Base-by-base conservation (phyloP, 2,797 vertebrate species). In the Enteromius mattozi region DNA sequence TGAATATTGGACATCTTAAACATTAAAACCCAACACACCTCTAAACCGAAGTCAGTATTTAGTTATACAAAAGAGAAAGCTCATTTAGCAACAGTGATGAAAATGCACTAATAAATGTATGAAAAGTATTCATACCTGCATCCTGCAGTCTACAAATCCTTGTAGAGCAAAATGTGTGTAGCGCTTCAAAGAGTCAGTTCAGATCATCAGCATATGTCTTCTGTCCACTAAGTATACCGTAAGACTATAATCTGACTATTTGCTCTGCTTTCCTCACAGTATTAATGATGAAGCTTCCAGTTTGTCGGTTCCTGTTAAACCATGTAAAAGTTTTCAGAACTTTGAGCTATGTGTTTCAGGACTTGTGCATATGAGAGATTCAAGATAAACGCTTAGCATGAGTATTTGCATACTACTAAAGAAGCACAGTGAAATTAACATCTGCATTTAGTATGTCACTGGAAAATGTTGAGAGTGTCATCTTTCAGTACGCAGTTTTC, bases 351-450 rank as follows among this genome's bases (percentile, higher is more conserved):
- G 33, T 40, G 51, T 16, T n/a, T 76, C 13, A 56, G 21, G 74
- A 33, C 54, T 33, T 76, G 33, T 68, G 74, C 51, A n/a, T 35
- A 8, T 56, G 13, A 33, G 51, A 56, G 12, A 37, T 9, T 24
- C 19, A 16, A 24, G 49, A 24, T 37, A 37, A 56, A 76, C 0
- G 3, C n/a, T 27, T 27, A 2, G 42, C 2, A 33, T 17, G 12
- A 51, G 17, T 75, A 75, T 51, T 54, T 75, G 47, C 72, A 74
- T 74, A 51, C 27, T 30, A 33, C 30, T 51, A 49, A 30, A 17
- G 16, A 5, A 19, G 70, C 70, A 37, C 49, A 14, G 30, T 35
- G 17, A 35, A n/a, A 74, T 75, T 2, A 21, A 75, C 30, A 35
- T 33, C 7, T 30, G 70, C 16, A 0, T 74, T 74, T 74, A 75